A percentile compares a stretch with the other conserved stretches of the same genome.
These are phyloP conservation scores for Melozone crissalis DNA, from an alignment of 2,113 vertebrate genomes.

Conservation along the genomic window DNA sequence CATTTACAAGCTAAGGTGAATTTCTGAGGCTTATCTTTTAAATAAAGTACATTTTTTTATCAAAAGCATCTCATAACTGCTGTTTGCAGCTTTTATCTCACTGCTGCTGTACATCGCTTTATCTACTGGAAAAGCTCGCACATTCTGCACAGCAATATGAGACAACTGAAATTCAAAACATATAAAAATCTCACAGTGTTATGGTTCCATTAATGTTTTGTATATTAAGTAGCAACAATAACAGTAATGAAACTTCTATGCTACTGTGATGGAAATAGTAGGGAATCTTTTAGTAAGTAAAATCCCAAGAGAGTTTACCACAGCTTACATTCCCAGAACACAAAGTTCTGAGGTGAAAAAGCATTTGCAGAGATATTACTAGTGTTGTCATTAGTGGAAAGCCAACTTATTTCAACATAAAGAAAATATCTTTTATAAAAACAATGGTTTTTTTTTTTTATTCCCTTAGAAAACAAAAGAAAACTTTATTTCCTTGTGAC, in stretches of 20 bases:
- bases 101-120: background rate
- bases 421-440: background rate
- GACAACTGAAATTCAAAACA: background rate
- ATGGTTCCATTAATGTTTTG: background rate
- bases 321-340: background rate
- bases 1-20: conserved; percentile 5
- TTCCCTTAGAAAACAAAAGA: background rate
- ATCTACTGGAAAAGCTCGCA: background rate
- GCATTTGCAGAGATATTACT: background rate
- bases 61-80: conserved; percentile 37
- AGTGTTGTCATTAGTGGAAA: background rate
- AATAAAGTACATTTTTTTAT: conserved; percentile 17
- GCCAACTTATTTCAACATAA: background rate
- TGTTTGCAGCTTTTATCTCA: conserved; percentile 29
- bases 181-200: background rate
- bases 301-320: background rate
- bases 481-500: background rate
- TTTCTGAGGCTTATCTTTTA: conserved; percentile 41
- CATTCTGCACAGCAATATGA: background rate
- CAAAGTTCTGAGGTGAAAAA: background rate
- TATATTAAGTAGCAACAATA: conserved; percentile 10
- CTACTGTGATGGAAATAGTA: background rate
- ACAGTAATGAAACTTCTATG: background rate
- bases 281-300: background rate
- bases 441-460: fast-evolving